phyloP scores from a whole-genome alignment of 2,113 vertebrate species.

The Oreotragus oreotragus region DNA sequence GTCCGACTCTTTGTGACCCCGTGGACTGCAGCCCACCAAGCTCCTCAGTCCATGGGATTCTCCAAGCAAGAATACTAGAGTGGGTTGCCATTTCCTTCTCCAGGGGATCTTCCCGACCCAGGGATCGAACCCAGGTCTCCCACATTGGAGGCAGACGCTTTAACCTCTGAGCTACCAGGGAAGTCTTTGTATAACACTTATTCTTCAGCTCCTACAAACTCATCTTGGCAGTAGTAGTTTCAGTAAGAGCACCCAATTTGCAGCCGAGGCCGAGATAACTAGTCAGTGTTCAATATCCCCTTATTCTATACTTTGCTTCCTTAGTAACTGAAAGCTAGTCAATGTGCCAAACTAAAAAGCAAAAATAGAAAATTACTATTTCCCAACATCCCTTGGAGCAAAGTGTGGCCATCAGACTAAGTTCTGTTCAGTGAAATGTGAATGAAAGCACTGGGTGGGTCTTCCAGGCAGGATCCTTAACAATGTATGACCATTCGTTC shows the following conservation, averaged over 20 bases:
- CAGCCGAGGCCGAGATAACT: background rate
- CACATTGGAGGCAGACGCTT: no score
- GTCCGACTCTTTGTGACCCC: no score
- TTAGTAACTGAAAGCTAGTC: background rate
- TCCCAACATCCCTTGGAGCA: background rate
- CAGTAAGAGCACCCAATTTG: background rate
- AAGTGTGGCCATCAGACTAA: background rate
- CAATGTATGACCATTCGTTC: background rate
- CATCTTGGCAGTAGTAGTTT: background rate
- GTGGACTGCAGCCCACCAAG: no score
- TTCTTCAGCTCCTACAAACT: slow-evolving; percentile 23
- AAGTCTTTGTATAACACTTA: background rate
- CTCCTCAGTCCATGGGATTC: no score
- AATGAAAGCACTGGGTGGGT: background rate
- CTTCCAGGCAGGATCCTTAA: background rate
- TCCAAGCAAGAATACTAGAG: no score
- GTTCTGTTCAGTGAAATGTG: background rate
- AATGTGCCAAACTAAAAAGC: background rate
- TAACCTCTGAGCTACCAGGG: no score
- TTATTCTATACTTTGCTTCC: background rate
- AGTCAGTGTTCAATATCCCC: background rate
- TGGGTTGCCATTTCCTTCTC: no score
- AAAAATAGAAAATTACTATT: background rate
- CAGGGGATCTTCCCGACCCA: no score
- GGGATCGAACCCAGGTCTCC: no score